Evolutionary conservation across 2,888 invertebrate genomes (phyloP), one percentile per base, ranked within the genome.

Genomic region (Eutolmus rufibarbis): DNA sequence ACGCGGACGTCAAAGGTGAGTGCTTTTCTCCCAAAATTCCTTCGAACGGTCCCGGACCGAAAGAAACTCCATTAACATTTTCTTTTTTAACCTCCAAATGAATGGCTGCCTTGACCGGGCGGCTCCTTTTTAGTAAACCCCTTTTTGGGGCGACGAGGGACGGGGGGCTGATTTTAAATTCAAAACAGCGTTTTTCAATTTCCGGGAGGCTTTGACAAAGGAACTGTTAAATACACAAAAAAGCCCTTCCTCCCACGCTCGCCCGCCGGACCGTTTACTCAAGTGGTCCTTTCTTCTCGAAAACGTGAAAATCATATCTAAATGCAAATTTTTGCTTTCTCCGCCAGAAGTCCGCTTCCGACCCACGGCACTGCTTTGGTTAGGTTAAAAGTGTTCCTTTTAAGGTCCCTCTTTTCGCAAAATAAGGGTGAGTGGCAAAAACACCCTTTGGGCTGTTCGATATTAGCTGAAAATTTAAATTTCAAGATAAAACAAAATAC

Each of bases 181-280:
- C 89, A 87, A 88, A 89, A 87, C 89, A 89, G 46, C 37, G 46
- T 85, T 89, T 89, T 89, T 89, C 89, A 89, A 89, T 89, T 89
- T 89, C 89, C 89, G 82, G 81, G 28, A 56, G 23, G 31, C 57
- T 85, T 82, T 82, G 14, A 85, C 74, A 85, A 85, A 85, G 34
- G 40, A 86, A 40, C 66, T 86, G 40, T 66, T 37, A 78, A 86
- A 86, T 86, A 85, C 66, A 74, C 43, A 86, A 76, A 76, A 76
- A 37, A 37, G 76, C 37, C 76, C n/a, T 37, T 76, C 14, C 1
- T 76, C 76, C 76, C 5, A 66, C 66, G 66, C 66, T 28, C 14
- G 1, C 28, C 23, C 66, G 12, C 28, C 23, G 66, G 66, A 66
- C 66, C 66, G 12, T 66, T 66, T 66, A 9, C 23, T 28, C 66